Conservation (phyloP, 2,113 vertebrate genomes). For the Cygnus atratus region DNA sequence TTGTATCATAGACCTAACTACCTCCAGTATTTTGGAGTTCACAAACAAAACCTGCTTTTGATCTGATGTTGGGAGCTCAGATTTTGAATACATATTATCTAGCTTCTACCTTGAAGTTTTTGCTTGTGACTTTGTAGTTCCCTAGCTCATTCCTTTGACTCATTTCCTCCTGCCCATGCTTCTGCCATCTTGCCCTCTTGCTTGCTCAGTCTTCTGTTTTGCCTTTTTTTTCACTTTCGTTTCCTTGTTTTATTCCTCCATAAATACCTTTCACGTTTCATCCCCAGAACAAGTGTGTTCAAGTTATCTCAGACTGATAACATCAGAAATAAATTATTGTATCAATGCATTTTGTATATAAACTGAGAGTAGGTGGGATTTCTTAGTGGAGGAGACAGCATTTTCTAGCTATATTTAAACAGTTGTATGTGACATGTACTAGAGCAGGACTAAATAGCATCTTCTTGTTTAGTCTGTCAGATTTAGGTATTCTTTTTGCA, state of each 20-base stretch:
- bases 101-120: not conserved
- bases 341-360: not conserved
- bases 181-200: not conserved
- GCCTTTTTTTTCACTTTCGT: not conserved
- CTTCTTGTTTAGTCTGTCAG: not conserved
- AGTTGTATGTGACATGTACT: not conserved
- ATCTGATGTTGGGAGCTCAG: not conserved
- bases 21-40: not conserved
- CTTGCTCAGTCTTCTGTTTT: not conserved
- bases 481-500: not conserved
- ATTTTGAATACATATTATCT: not conserved
- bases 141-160: not conserved
- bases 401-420: not conserved
- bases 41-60: not conserved
- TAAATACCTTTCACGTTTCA: not conserved
- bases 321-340: not conserved
- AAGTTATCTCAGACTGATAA: not conserved
- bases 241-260: not conserved
- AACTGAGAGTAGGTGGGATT: not conserved
- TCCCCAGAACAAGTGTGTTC: not conserved
- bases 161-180: not conserved
- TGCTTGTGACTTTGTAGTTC: not conserved
- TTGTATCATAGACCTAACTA: not conserved
- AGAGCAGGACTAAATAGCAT: not conserved
- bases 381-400: not conserved